A percentile compares a stretch with the other conserved stretches of the same genome.
Conservation (phyloP, 2,113 vertebrate genomes). For the Salvelinus alpinus region DNA sequence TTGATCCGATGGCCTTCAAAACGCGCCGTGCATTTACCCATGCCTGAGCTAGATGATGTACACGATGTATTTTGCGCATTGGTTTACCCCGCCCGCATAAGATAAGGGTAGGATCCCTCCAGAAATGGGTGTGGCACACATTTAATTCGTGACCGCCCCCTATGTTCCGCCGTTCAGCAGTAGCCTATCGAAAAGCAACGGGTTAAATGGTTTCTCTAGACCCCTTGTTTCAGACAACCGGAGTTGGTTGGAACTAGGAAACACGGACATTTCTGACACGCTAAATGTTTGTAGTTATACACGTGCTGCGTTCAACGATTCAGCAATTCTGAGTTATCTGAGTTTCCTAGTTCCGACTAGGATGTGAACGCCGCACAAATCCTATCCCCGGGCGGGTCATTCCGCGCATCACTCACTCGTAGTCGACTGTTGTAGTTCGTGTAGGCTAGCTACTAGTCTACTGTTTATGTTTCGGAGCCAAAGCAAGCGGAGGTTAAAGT, state of each 20-base stretch:
- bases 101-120: too few relatives aligned
- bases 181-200: slow-evolving; percentile 6
- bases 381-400: not conserved
- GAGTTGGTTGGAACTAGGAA: not conserved
- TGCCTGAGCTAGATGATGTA: too few relatives aligned
- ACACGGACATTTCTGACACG: too few relatives aligned
- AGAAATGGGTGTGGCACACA: slow-evolving; percentile 10
- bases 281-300: too few relatives aligned
- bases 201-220: slow-evolving; percentile 29
- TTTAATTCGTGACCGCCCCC: not conserved
- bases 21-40: too few relatives aligned
- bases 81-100: too few relatives aligned
- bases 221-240: not conserved
- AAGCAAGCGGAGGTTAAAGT: not conserved
- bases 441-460: not conserved
- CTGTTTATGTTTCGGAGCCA: not conserved
- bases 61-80: too few relatives aligned
- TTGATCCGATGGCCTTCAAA: too few relatives aligned
- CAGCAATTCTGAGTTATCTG: too few relatives aligned
- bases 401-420: slow-evolving; percentile 10
- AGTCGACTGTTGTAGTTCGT: not conserved
- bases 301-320: too few relatives aligned
- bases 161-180: not conserved
- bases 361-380: too few relatives aligned
- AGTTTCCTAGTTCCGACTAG: too few relatives aligned